Evolutionary conservation across 2,888 invertebrate species (phyloP).

Genomic region (Scaptomyza parva): DNA sequence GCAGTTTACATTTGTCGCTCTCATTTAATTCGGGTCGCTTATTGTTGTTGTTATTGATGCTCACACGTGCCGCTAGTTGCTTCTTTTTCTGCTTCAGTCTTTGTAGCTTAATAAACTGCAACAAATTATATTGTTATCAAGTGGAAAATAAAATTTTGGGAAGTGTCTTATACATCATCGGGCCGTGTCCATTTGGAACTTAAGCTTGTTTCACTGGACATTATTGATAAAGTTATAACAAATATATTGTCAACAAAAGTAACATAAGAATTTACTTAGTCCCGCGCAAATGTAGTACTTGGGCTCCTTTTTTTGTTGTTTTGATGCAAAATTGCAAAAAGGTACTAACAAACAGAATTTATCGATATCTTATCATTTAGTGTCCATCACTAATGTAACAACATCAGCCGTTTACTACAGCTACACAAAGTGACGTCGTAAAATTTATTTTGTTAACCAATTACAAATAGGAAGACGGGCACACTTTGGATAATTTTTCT

Average conservation of each 20-base stretch:
- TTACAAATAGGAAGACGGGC: neutral
- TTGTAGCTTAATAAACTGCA: conserved; percentile 87
- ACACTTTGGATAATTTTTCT: neutral
- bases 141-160: no score
- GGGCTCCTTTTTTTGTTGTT: conserved; percentile 33
- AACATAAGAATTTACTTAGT: conserved; percentile 12
- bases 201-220: conserved; percentile 67
- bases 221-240: conserved; percentile 27
- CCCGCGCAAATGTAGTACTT: conserved; percentile 40
- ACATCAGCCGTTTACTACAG: neutral
- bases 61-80: conserved; percentile 90
- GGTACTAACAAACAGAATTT: conserved; percentile 1
- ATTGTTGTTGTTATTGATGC: conserved; percentile 70
- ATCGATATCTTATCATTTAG: neutral
- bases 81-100: conserved; percentile 91
- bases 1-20: conserved; percentile 68
- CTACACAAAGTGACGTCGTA: neutral
- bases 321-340: conserved; percentile 24
- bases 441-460: neutral
- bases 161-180: conserved; percentile 73
- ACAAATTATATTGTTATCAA: conserved; percentile 14
- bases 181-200: conserved; percentile 82
- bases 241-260: conserved; percentile 10
- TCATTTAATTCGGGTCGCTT: conserved; percentile 62
- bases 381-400: conserved; percentile 9